Evolutionary conservation across 2,888 invertebrate species (phyloP), one percentile per base, ranked within the genome.

Genomic region (Drosophila picticornis): DNA sequence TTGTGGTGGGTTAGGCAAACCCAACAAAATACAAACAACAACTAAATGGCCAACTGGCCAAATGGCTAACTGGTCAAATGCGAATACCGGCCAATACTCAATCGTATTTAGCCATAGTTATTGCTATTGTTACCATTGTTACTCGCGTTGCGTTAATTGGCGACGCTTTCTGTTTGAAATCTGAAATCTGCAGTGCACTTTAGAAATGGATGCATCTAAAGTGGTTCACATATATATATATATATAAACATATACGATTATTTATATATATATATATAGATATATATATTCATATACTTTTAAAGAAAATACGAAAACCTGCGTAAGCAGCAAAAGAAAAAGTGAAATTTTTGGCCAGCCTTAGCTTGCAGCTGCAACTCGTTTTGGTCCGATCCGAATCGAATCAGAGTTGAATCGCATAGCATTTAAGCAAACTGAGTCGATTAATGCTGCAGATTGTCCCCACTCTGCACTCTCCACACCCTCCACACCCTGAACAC

Each of bases 321-420:
- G 68, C 64, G 25, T 64, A 53, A 59, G 32, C 16, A 55, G 51
- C 60, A 64, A 75, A 76, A 80, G 75, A 75, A 88, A 84, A 85
- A 88, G 84, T 88, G 89, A 85, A 85, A 85, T 77, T 88, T 75
- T 36, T 61, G 43, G 27, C 43, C 38, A 61, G 48, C 61, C 32
- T 13, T 29, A 16, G 55, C 46, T 53, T 36, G 53, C 48, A 66
- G 57, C 64, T 51, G 81, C 69, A 87, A 81, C 87, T 66, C 19
- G 80, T 84, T 84, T 82, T 46, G 48, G 56, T 36, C 43, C 43
- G 58, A 40, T 38, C 25, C 52, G 50, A 50, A 29, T 27, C 46
- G 27, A 27, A 46, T 36, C 34, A 16, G 16, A n/a, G 32, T 22
- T 19, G 55, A 38, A 56, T 38, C n/a, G 27, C 55, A 55, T 34